A percentile compares a stretch with the other conserved stretches of the same genome.
These are phyloP conservation scores for Myotis daubentonii DNA, from an alignment of 2,797 vertebrate species.

Conservation along the genomic window DNA sequence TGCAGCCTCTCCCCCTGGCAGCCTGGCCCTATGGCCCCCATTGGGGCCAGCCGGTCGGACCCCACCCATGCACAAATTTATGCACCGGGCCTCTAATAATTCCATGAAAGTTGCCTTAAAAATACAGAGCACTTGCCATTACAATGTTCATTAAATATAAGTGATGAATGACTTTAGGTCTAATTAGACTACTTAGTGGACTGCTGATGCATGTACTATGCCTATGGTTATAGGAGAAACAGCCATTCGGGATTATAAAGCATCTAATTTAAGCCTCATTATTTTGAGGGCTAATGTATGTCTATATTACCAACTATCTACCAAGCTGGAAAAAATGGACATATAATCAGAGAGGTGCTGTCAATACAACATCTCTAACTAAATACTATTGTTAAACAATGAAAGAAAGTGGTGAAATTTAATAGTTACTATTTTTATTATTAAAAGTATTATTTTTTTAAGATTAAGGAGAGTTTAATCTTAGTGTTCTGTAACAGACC, in stretches of 20 bases:
- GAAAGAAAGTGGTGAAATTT: background rate
- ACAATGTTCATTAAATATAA: background rate
- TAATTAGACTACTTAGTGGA: background rate
- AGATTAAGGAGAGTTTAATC: background rate
- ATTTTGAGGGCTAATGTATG: background rate
- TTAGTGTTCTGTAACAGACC: background rate
- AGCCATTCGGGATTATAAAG: background rate
- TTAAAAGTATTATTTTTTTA: background rate
- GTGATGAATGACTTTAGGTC: background rate
- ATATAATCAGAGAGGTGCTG: background rate
- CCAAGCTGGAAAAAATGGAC: background rate
- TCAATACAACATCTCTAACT: background rate
- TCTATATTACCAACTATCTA: background rate
- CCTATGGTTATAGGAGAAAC: background rate
- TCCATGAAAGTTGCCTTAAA: background rate
- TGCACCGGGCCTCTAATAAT: background rate
- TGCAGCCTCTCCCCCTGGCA: too few relatives aligned
- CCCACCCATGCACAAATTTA: too few relatives aligned
- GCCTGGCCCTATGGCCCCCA: too few relatives aligned
- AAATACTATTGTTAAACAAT: conserved; percentile 14
- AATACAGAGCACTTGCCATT: background rate
- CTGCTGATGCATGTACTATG: background rate
- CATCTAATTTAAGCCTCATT: background rate
- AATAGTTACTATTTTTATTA: conserved; percentile 12
- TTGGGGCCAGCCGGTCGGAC: too few relatives aligned